These are phyloP conservation scores for Fragum sueziense DNA, from an alignment of 2,888 invertebrate species.

Conservation along the genomic window DNA sequence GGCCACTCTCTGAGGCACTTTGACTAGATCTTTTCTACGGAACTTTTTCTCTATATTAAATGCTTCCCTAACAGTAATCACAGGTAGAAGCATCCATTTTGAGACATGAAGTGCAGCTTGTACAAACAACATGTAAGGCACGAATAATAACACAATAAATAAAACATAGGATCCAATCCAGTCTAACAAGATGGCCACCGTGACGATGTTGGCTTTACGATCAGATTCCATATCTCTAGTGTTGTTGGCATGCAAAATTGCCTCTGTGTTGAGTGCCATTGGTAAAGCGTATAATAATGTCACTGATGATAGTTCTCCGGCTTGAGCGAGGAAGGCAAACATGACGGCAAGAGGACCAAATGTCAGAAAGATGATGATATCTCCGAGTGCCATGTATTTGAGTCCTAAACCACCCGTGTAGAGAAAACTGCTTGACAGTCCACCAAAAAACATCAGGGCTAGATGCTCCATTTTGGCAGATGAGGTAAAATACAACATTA, in stretches of 20 bases:
- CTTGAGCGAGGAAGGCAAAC: conserved; percentile 96
- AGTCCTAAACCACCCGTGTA: conserved; percentile 98
- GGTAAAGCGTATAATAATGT: conserved; percentile 97
- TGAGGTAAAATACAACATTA: conserved; percentile 89
- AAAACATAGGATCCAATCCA: conserved; percentile 94
- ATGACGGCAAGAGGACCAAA: conserved; percentile 97
- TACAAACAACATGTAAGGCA: conserved; percentile 91
- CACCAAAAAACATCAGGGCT: conserved; percentile 97
- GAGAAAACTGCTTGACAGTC: conserved; percentile 96
- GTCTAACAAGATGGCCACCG: conserved; percentile 96
- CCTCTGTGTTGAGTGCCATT: conserved; percentile 95
- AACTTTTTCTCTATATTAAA: conserved; percentile 95
- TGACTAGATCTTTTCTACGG: conserved; percentile 90
- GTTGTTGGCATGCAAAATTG: conserved; percentile 97
- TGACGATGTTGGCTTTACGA: conserved; percentile 94
- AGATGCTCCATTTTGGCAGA: conserved; percentile 97
- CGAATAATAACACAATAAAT: conserved; percentile 94
- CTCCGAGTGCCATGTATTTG: conserved; percentile 97
- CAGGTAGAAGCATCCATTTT: conserved; percentile 93
- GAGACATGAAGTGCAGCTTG: conserved; percentile 93
- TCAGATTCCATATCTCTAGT: conserved; percentile 95
- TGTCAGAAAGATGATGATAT: conserved; percentile 94
- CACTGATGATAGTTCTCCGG: conserved; percentile 93
- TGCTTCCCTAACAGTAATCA: conserved; percentile 93
- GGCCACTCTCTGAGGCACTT: conserved; percentile 94